These are phyloP conservation scores for Narcine bancroftii DNA, from an alignment of 2,113 vertebrate genomes.

Conservation along the genomic window DNA sequence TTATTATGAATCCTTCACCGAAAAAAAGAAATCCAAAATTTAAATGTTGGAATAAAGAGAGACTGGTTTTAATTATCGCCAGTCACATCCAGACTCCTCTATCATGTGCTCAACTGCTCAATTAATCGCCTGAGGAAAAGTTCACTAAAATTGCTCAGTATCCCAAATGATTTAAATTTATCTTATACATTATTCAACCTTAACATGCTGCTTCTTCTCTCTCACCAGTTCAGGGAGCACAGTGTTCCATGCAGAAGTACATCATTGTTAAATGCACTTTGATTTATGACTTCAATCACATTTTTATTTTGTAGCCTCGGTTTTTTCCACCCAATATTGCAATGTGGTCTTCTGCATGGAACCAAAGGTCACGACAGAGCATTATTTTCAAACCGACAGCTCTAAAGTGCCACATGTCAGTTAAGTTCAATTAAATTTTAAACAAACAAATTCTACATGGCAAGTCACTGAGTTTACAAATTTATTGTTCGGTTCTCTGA, in stretches of 20 bases:
- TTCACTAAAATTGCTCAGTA: neutral
- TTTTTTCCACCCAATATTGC: neutral
- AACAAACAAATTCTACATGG: neutral
- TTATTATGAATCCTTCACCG: neutral
- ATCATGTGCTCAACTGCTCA: neutral
- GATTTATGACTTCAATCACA: neutral
- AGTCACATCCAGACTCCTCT: neutral
- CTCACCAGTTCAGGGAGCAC: neutral
- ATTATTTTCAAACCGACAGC: neutral
- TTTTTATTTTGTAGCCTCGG: neutral
- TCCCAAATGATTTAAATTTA: neutral
- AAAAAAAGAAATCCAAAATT: neutral
- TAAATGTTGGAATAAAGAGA: neutral
- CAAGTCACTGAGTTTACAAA: no score
- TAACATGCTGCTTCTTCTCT: neutral
- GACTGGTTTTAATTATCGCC: neutral
- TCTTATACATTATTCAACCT: neutral
- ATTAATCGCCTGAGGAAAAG: neutral
- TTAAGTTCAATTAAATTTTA: conserved; percentile 3
- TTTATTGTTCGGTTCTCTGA: neutral
- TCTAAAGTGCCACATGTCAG: neutral
- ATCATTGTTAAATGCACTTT: conserved; percentile 6
- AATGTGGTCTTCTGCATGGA: neutral
- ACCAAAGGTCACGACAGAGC: neutral
- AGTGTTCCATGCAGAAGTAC: neutral